Base-by-base conservation (phyloP, 2,797 vertebrate genomes). In the Oryzias dopingdopingensis region DNA sequence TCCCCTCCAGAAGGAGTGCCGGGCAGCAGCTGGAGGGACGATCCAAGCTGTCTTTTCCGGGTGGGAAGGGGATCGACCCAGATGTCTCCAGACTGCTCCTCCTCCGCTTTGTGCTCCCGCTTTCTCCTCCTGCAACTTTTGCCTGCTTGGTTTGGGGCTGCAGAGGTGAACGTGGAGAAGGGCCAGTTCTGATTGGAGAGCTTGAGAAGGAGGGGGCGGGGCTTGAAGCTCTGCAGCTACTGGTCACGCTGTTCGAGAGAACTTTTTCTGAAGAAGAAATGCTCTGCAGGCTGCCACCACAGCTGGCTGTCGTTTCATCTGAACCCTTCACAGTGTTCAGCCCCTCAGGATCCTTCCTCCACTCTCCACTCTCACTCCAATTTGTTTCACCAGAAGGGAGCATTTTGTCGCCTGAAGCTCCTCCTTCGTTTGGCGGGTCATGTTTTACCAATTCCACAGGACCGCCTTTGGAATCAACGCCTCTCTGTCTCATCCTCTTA, bases 11-110 rank as follows among this genome's bases (percentile, higher is more conserved):
- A 22, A 96, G 89, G 48, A 96, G 86, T 1, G 93, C 92, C 1
- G 94, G 93, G 84, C 93, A 96, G 87, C 94, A 96, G 86, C 93
- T 94, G 83, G 94, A 93, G 42, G 90, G 91, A 14, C 87, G 86
- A 51, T 92, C 92, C 70, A 89, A 86, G 69, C 72, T 77, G 59
- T 91, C 81, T 0, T 87, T 88, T 72, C 78, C 62, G 56, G 87
- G 88, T 4, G 85, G 83, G 73, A 91, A 87, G 44, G 86, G 87
- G 51, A 85, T 73, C 6, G 81, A 86, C 49, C 77, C 83, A 51
- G 70, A 70, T 69, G 88, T 83, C 60, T 84, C 86, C 60, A 80
- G 59, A 55, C 81, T 87, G 70, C 71, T 81, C 77, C 82, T 83
- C 75, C 79, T 69, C 0, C 69, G 72, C 52, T 79, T 82, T 57